Base-by-base conservation (phyloP, 2,113 vertebrate genomes). In the Anarhynchus alexandrinus region DNA sequence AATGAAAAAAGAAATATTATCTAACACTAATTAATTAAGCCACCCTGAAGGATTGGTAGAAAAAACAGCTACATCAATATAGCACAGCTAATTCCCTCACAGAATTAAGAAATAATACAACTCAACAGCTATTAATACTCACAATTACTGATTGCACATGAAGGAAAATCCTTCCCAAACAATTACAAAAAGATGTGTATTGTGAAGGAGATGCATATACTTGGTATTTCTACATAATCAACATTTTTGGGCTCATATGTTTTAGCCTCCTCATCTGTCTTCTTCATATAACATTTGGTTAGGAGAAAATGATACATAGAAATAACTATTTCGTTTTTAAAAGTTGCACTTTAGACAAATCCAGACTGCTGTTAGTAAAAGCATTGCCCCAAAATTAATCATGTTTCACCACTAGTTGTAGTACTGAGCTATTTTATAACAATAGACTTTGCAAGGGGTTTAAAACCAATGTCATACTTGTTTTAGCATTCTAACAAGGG, bases 111-210 rank as follows among this genome's bases (percentile, higher is more conserved):
- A 88, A 82, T 70, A 64, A 74, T 76, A 36, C 2, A 2, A 76
- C 54, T 88, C 57, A 90, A 82, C 11, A 93, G 30, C 34, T 71
- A 77, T 61, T 90, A 71, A 79, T 51, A 61, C 30, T 55, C 38
- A 67, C 23, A 84, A 52, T 8, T 65, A 57, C 16, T 40, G 36
- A 82, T 1, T 45, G 21, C 43, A 86, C 34, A 45, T 21, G 21
- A 85, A 90, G 71, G 27, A 92, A 93, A 86, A 88, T 36, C n/a
- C 18, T 82, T 88, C 18, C 21, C 14, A 70, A 94, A 25, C 15
- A 71, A 64, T 55, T 55, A 14, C 23, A 61, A 42, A 57, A 59
- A 88, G 8, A 20, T 13, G 7, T 13, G 6, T 51, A 45, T 42
- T 59, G 25, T 43, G 36, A 86, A 88, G 19, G 30, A 88, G 26